Evolutionary conservation across 2,888 invertebrate species (phyloP).

Genomic region (Hemithea aestivaria): DNA sequence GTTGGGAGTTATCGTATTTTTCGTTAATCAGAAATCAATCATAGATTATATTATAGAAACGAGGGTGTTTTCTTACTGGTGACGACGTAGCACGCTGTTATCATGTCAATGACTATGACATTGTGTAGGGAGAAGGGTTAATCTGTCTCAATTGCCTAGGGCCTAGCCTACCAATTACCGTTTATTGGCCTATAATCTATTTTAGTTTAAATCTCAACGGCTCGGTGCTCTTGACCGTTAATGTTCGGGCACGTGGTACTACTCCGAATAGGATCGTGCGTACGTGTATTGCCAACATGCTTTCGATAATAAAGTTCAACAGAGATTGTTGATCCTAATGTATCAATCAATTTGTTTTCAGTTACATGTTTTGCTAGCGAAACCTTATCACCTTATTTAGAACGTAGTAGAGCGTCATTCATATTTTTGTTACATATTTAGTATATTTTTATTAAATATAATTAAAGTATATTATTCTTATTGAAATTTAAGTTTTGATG

Average conservation of each 20-base stretch:
- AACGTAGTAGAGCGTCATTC: too few species aligned
- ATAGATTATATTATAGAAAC: too few species aligned
- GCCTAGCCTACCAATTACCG: too few species aligned
- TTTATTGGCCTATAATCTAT: slow-evolving; percentile 10
- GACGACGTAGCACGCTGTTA: slow-evolving; percentile 1
- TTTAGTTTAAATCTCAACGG: slow-evolving; percentile 15
- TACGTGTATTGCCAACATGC: slow-evolving; percentile 31
- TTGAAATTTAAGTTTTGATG: too few species aligned
- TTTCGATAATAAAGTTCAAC: slow-evolving; percentile 54
- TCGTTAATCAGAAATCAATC: too few species aligned
- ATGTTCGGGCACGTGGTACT: slow-evolving; percentile 28
- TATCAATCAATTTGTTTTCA: slow-evolving; percentile 31
- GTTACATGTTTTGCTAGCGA: slow-evolving; percentile 31
- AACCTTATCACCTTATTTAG: slow-evolving; percentile 7
- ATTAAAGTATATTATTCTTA: too few species aligned
- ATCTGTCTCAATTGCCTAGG: slow-evolving; percentile 13
- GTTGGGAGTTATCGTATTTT: too few species aligned
- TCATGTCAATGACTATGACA: slow-evolving; percentile 10
- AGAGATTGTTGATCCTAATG: slow-evolving; percentile 48
- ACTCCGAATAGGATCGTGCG: slow-evolving; percentile 41
- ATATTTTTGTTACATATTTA: too few species aligned
- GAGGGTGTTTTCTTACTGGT: not conserved
- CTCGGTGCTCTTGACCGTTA: slow-evolving; percentile 5
- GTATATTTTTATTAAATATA: too few species aligned
- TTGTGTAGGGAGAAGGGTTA: slow-evolving; percentile 5